Base-by-base conservation (phyloP, 2,113 vertebrate genomes). In the Poecile atricapillus region DNA sequence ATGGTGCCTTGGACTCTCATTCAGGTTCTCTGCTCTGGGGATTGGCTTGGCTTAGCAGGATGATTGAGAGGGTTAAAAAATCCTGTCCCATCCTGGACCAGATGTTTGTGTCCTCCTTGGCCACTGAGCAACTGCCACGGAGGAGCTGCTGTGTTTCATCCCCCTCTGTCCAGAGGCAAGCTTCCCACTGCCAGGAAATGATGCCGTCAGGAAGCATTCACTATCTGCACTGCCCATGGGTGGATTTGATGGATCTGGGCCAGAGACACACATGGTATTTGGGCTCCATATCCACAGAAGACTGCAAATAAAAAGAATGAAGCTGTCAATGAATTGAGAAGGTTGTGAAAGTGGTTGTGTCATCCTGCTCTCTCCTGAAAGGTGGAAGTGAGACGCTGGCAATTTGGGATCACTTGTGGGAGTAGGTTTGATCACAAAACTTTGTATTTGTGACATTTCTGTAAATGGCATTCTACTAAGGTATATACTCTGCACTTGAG, bases 71-170 rank as follows among this genome's bases (percentile, higher is more conserved):
- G 31, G 59, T 33, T 65, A 53, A 77, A 62, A 23, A 24, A 24
- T 37, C 23, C 39, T 80, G 16, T 49, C 46, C 59, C 55, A 41
- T 6, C 2, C 43, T 4, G 2, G 25, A 60, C 18, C 30, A 73
- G 39, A 15, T 3, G 0, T 86, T 65, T 68, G 25, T 44, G 27
- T 52, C 49, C 49, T 60, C 43, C 28, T 55, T 59, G 43, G 18
- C 22, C 0, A 0, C 39, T 5, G 4, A n/a, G 43, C 1, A 47
- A 37, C 24, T 44, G 60, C 9, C 0, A 0, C 1, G 3, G 74
- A 88, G 31, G 23, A 83, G 23, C 13, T 59, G 33, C 30, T 21
- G 14, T 44, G 31, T 64, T 83, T 59, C 44, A 41, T 31, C 56
- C 64, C 60, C 5, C 3, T 62, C 71, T 83, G 49, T 43, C 55